Conservation (phyloP, 2,113 vertebrate species). For the Cnemophilus loriae region DNA sequence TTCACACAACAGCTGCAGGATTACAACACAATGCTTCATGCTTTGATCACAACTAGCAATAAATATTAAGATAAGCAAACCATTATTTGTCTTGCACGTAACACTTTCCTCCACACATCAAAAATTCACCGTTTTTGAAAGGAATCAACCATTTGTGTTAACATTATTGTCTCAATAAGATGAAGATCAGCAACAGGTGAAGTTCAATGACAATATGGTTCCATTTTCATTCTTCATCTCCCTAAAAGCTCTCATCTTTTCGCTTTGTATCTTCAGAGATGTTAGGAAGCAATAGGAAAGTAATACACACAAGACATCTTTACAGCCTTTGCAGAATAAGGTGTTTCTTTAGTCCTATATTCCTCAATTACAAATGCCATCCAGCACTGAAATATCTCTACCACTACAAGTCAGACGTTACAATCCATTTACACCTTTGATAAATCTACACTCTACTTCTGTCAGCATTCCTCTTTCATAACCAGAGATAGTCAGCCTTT, state of each 20-base stretch:
- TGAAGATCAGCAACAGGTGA: background rate
- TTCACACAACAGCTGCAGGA: background rate
- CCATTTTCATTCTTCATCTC: background rate
- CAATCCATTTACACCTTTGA: background rate
- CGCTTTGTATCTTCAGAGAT: background rate
- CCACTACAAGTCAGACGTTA: background rate
- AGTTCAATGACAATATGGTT: background rate
- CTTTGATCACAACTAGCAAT: background rate
- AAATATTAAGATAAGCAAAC: background rate
- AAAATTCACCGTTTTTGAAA: background rate
- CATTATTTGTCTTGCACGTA: background rate
- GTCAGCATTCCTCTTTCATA: background rate
- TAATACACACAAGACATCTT: background rate
- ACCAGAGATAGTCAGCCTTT: background rate
- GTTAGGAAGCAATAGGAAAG: background rate
- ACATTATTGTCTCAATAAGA: background rate
- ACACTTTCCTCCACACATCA: background rate
- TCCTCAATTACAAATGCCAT: background rate
- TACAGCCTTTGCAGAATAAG: background rate
- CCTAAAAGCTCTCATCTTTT: background rate
- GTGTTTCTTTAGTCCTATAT: background rate
- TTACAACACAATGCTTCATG: background rate
- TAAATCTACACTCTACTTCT: background rate
- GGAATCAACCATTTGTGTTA: background rate
- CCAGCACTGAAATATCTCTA: background rate